Evolutionary conservation across 2,888 invertebrate species (phyloP), one percentile per base, ranked within the genome.

Genomic region (Volucella inflata): DNA sequence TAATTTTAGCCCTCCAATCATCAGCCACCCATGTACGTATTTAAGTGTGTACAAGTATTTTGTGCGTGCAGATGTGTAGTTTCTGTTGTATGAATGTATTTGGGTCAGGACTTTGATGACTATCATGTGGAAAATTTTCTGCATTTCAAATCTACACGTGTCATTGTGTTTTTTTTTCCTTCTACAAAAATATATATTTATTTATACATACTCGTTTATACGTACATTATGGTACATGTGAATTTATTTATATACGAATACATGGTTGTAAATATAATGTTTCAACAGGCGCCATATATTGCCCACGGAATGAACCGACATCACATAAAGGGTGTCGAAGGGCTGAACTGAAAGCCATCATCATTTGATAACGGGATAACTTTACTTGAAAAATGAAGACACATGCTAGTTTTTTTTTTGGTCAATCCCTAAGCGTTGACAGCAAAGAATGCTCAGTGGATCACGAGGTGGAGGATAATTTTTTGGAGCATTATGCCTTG

Each of bases 1-100:
- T 83, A 72, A 78, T 83, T 83, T 68, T 62, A 68, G 67, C 78
- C 72, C 78, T 83, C 71, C 67, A 83, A 83, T 78, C 78, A 78
- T 78, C 67, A 83, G 40, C 78, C 55, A 78, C 62, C 82, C 82
- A 83, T 83, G 78, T 67, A 68, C 72, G 72, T 53, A 83, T 64
- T 78, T 68, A 72, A 78, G 78, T 72, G 67, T 64, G 42, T 62
- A 59, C 62, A 42, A 55, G 57, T 50, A 48, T 21, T 60, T 16
- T 0, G 40, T 42, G 8, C 8, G 16, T 48, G 17, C 14, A 59
- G 67, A 36, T 53, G 64, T 17, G 48, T 3, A 6, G 40, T 10
- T 14, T 2, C 55, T 55, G 50, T 46, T 30, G 12, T 42, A 68
- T 59, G 42, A 46, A 14, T 53, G 55, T 10, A 36, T 62, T 46